Evolutionary conservation across 2,797 vertebrate species (phyloP).

Genomic region (Pseudopleuronectes americanus): DNA sequence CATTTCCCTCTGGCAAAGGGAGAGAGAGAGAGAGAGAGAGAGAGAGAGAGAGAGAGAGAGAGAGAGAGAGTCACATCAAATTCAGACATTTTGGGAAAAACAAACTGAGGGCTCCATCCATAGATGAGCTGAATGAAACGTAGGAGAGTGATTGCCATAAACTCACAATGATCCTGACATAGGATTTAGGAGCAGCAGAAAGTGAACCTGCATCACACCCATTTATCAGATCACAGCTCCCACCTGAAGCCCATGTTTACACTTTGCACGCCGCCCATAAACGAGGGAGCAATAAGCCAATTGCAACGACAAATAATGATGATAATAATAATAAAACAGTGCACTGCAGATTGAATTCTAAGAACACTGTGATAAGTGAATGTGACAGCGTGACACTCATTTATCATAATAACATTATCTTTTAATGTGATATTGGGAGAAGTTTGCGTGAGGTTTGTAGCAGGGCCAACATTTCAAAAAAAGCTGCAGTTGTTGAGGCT

Average conservation of each 20-base stretch:
- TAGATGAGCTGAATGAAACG: conserved; percentile 18
- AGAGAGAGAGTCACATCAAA: neutral
- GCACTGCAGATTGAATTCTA: neutral
- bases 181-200: neutral
- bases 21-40: neutral
- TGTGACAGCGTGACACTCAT: neutral
- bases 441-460: neutral
- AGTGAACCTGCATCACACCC: too few species aligned
- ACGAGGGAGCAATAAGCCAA: neutral
- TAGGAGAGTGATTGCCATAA: neutral
- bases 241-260: too few species aligned
- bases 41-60: conserved; percentile 4
- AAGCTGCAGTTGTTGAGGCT: neutral
- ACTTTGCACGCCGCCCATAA: too few species aligned
- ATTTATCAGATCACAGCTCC: too few species aligned
- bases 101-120: neutral
- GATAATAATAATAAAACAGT: too few species aligned
- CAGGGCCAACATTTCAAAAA: neutral
- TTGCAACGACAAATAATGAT: too few species aligned
- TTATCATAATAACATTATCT: neutral
- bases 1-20: conserved; percentile 32
- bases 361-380: neutral
- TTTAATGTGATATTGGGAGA: conserved; percentile 11
- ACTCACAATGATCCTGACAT: neutral
- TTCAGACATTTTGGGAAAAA: conserved; percentile 13